phyloP scores from a whole-genome alignment of 1,140 invertebrate genomes.

The Nylanderia fulva region DNA sequence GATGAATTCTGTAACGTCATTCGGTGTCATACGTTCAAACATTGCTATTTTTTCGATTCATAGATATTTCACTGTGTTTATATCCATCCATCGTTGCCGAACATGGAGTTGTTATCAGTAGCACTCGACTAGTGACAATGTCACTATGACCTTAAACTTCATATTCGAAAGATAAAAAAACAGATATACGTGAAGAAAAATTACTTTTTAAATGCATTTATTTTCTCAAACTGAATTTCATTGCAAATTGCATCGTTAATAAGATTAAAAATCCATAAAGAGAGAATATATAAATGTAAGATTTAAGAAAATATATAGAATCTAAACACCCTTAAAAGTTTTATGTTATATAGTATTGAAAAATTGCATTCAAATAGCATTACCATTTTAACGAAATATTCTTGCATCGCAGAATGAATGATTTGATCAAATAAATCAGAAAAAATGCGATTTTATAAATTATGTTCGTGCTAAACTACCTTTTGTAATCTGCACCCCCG shows the following conservation, averaged over 20 bases:
- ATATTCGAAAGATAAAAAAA: not conserved
- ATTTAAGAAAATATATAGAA: no score
- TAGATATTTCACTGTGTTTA: constrained; percentile 11
- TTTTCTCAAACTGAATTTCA: not conserved
- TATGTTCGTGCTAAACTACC: not conserved
- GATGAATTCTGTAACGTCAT: constrained; percentile 40
- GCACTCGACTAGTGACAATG: constrained; percentile 3
- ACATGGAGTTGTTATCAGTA: not conserved
- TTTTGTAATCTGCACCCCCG: not conserved
- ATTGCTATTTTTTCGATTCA: constrained; percentile 31
- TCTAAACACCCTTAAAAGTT: not conserved
- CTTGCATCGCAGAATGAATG: not conserved
- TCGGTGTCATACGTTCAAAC: not conserved
- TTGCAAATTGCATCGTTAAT: not conserved
- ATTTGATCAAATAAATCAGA: not conserved
- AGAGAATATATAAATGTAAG: not conserved
- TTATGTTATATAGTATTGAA: not conserved
- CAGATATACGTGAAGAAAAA: not conserved
- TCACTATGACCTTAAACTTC: not conserved
- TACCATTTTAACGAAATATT: not conserved
- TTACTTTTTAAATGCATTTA: not conserved
- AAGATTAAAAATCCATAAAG: not conserved
- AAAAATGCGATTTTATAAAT: constrained; percentile 15
- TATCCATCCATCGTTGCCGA: constrained; percentile 27
- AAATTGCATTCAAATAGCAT: not conserved